Evolutionary conservation across 2,113 vertebrate species (phyloP).

Genomic region (Mystacornis crossleyi): DNA sequence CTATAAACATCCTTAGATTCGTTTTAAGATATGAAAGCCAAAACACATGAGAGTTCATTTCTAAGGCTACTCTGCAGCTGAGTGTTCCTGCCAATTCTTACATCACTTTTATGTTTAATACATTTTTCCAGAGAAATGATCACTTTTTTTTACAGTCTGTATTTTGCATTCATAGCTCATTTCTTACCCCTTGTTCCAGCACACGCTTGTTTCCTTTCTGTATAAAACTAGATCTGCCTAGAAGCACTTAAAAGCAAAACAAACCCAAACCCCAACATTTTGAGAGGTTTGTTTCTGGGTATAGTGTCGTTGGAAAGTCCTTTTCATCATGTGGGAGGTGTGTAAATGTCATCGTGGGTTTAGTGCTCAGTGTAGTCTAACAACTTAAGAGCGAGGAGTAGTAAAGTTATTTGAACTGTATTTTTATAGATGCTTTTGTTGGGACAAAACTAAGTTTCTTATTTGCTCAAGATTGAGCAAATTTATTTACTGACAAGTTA

Average conservation of each 20-base stretch:
- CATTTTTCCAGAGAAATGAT: not conserved
- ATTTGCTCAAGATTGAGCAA: not conserved
- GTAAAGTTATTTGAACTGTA: not conserved
- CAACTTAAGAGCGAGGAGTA: not conserved
- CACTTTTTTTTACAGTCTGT: not conserved
- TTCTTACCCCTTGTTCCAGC: not conserved
- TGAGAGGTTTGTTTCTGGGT: not conserved
- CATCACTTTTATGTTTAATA: not conserved
- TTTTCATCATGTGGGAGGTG: not conserved
- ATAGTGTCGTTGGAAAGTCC: not conserved
- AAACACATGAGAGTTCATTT: not conserved
- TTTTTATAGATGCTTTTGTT: slow-evolving; percentile 12
- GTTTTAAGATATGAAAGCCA: not conserved
- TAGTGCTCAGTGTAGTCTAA: not conserved
- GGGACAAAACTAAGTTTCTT: not conserved
- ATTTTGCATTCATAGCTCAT: not conserved
- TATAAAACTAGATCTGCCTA: not conserved
- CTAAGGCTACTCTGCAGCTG: not conserved
- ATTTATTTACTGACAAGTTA: not conserved
- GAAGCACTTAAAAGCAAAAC: not conserved
- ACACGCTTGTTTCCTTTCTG: not conserved
- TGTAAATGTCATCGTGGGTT: not conserved
- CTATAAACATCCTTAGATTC: not conserved
- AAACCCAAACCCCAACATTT: not conserved
- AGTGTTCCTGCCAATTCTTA: slow-evolving; percentile 25